Evolutionary conservation across 2,888 invertebrate genomes (phyloP).

Genomic region (Cremastobaeus sp.): DNA sequence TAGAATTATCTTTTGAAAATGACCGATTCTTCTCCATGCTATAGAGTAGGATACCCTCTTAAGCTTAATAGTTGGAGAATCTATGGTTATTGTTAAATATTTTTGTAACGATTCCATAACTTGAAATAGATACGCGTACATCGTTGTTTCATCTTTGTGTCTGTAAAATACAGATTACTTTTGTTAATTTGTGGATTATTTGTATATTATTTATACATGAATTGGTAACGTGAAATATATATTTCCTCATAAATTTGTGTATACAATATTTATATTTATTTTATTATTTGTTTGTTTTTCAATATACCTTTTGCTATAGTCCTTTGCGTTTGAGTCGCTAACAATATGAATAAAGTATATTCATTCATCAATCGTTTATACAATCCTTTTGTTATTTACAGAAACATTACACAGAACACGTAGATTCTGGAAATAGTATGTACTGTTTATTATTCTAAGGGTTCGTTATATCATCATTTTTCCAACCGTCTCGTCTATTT

Average conservation of each 20-base stretch:
- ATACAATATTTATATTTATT: conserved; percentile 42
- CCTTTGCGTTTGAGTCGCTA: conserved; percentile 26
- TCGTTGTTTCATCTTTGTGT: conserved; percentile 15
- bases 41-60: too few species aligned
- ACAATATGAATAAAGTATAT: conserved; percentile 42
- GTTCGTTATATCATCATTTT: neutral
- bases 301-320: conserved; percentile 35
- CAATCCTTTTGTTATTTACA: conserved; percentile 48
- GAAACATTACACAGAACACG: conserved; percentile 31
- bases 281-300: conserved; percentile 1
- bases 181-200: conserved; percentile 15
- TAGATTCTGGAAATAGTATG: conserved; percentile 23
- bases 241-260: conserved; percentile 44
- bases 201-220: conserved; percentile 42
- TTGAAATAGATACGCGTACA: conserved; percentile 16
- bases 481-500: too few species aligned
- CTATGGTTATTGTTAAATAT: conserved; percentile 18
- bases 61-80: too few species aligned
- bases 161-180: conserved; percentile 29
- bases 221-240: conserved; percentile 43
- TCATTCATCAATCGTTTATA: conserved; percentile 40
- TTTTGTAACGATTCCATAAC: conserved; percentile 7
- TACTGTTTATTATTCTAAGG: conserved; percentile 1
- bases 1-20: too few species aligned
- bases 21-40: too few species aligned